These are phyloP conservation scores for Stichopus horrens DNA, from an alignment of 53 echinoderm and acorn worm species.

Conservation along the genomic window DNA sequence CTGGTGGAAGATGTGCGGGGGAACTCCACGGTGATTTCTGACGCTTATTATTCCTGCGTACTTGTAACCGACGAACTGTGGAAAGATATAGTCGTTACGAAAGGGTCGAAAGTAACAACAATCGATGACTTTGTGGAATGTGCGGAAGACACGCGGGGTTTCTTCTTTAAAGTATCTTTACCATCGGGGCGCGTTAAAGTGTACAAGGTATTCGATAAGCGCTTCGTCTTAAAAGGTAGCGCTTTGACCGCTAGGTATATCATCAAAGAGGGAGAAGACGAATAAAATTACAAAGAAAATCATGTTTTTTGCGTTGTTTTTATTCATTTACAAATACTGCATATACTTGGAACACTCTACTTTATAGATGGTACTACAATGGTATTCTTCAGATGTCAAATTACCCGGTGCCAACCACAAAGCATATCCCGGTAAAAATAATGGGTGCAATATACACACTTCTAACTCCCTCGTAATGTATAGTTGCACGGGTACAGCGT, in stretches of 20 bases:
- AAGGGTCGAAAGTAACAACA: neutral
- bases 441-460: neutral
- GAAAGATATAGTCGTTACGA: neutral
- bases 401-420: too few relatives aligned
- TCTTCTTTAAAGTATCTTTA: neutral
- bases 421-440: neutral
- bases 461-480: neutral
- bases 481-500: neutral
- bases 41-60: neutral
- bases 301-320: too few relatives aligned
- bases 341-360: too few relatives aligned
- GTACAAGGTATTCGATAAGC: neutral
- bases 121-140: neutral
- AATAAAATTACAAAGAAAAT: too few relatives aligned
- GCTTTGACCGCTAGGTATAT: neutral
- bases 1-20: neutral
- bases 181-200: neutral
- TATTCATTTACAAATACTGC: too few relatives aligned
- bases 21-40: neutral
- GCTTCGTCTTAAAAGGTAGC: neutral
- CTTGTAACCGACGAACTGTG: neutral
- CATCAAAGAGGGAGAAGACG: neutral
- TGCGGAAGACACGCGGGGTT: neutral
- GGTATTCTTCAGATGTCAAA: too few relatives aligned
- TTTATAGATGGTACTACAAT: too few relatives aligned